Evolutionary conservation across 2,113 vertebrate species (phyloP).

Genomic region (Protobothrops flavoviridis): DNA sequence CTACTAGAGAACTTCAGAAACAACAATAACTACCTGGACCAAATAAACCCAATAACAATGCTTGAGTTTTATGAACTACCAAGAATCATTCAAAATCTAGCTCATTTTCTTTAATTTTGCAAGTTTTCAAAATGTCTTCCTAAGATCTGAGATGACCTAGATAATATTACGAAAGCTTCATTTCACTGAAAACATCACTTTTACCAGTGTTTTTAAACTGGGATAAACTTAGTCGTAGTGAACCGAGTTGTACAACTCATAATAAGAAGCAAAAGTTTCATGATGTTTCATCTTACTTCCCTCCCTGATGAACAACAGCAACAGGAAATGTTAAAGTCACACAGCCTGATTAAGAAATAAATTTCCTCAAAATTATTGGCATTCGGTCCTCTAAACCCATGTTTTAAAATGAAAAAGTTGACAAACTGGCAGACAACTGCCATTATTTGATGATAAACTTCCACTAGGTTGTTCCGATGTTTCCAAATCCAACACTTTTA

Average conservation of each 20-base stretch:
- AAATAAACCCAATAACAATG: neutral
- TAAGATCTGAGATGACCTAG: too few species aligned
- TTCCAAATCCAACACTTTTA: slow-evolving; percentile 9
- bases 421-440: neutral
- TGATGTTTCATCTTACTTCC: neutral
- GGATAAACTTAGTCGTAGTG: too few species aligned
- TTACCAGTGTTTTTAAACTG: neutral
- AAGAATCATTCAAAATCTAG: neutral
- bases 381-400: neutral
- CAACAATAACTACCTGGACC: neutral
- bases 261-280: neutral
- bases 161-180: too few species aligned
- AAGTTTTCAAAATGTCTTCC: too few species aligned
- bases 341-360: neutral
- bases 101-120: neutral
- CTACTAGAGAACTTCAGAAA: neutral
- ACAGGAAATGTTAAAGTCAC: neutral
- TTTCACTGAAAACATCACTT: too few species aligned
- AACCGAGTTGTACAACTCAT: neutral
- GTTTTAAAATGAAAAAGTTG: neutral
- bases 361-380: neutral
- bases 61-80: neutral
- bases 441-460: slow-evolving; percentile 5
- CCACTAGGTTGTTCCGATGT: neutral
- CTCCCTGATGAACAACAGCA: neutral